Evolutionary conservation across 2,113 vertebrate genomes (phyloP).

Genomic region (Tupaia tana): DNA sequence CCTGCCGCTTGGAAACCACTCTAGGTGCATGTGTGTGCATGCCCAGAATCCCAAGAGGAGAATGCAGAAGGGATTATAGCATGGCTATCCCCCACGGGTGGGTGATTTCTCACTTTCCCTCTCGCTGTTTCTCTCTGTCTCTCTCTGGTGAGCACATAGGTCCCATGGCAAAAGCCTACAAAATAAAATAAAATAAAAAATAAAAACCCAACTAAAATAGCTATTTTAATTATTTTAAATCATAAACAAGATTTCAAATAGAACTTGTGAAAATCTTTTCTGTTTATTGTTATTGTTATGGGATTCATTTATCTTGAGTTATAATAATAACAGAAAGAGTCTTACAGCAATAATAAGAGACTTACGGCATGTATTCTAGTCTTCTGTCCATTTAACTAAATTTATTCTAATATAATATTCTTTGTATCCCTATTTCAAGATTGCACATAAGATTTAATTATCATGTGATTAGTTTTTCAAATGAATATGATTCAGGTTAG

Average conservation of each 20-base stretch:
- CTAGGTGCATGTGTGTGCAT: no score
- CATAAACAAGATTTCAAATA: neutral
- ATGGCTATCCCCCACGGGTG: no score
- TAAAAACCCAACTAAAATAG: neutral
- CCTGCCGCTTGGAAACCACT: no score
- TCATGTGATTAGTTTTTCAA: neutral
- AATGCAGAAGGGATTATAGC: no score
- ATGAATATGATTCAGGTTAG: neutral
- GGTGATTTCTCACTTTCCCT: no score
- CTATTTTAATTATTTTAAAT: neutral
- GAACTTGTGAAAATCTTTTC: neutral
- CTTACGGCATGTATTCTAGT: neutral
- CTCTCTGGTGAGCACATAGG: no score
- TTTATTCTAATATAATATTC: neutral
- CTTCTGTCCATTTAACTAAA: neutral
- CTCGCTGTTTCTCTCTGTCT: no score
- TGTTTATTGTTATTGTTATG: neutral
- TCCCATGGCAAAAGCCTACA: no score
- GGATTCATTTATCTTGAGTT: neutral
- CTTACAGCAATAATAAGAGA: neutral
- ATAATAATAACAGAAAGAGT: neutral
- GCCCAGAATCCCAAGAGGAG: no score
- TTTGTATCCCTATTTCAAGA: neutral
- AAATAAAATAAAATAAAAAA: neutral
- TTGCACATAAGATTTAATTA: neutral